Base-by-base conservation (phyloP, 2,888 invertebrate species). In the Altica lythri region DNA sequence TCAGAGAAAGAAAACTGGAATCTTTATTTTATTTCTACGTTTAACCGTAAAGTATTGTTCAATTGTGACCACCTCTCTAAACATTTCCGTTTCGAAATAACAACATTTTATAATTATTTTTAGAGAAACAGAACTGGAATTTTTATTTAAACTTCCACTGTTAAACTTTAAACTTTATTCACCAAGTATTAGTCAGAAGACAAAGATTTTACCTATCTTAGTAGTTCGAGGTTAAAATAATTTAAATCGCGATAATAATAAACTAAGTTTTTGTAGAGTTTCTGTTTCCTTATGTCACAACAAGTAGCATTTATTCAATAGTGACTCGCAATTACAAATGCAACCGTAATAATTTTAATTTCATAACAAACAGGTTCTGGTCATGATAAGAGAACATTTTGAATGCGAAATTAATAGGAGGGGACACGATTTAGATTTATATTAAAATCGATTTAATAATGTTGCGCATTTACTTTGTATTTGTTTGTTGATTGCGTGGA, bases 231-330 rank as follows among this genome's bases (percentile, higher is more conserved):
- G 40, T 40, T 25, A 40, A 22, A 37, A n/a, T 13, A 18, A 8
- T 37, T 18, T 37, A 37, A 37, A 22, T 40, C 40, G 10, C 35
- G 37, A 25, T 47, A 47, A 47, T 37, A 16, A 47, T 32, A 44
- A 30, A 44, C 32, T 32, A 27, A 47, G 35, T 37, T 47, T 47
- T 25, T 47, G 47, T 37, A 16, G 25, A 5, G 14, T n/a, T 27
- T 34, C 1, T 6, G 37, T 47, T 37, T 47, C 37, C 47, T 37
- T 37, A 47, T 47, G 47, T 47, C 47, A 47, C 27, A 44, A 44
- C 13, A 37, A 27, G 22, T 12, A 27, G 37, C 37, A 47, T 27
- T 47, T 37, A 37, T 17, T 47, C 10, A 47, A 47, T 44, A 44
- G 35, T 46, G 22, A 47, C 32, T 47, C 16, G 25, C 27, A 37